Conservation (phyloP, 2,797 vertebrate species). For the Spheniscus humboldti region DNA sequence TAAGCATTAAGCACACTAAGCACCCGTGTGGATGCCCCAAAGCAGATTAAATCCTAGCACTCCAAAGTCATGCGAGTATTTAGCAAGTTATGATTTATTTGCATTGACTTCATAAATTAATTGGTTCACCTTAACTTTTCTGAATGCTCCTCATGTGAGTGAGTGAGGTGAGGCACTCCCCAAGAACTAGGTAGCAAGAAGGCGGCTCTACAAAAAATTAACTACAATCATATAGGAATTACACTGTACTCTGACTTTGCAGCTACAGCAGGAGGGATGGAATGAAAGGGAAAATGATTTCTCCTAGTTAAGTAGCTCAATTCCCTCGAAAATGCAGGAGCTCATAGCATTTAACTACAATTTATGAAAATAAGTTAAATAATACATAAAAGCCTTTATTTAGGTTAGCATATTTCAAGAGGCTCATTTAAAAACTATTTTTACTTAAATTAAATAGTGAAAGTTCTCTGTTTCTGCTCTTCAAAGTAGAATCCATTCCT, state of each 20-base stretch:
- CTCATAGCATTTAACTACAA: not conserved
- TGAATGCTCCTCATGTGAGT: not conserved
- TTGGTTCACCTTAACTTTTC: not conserved
- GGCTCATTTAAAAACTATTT: not conserved
- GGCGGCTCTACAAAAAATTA: not conserved
- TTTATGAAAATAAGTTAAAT: not conserved
- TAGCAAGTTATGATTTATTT: conserved; percentile 1
- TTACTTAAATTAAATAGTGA: not conserved
- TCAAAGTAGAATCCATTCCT: not conserved
- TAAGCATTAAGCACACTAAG: not conserved
- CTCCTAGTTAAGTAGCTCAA: not conserved
- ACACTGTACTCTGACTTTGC: not conserved
- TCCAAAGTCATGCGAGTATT: not conserved
- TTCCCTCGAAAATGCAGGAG: not conserved
- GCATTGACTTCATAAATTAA: not conserved
- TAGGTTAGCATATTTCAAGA: not conserved
- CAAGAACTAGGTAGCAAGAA: not conserved
- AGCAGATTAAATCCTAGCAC: conserved; percentile 23
- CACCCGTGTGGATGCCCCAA: conserved; percentile 12
- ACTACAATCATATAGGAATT: not conserved
- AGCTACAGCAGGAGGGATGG: not conserved
- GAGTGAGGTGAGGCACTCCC: not conserved
- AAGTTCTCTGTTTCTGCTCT: not conserved
- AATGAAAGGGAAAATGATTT: not conserved
- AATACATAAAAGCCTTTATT: not conserved